Percentiles rank a stretch among this genome's conserved stretches.
Evolutionary conservation across 2,797 vertebrate species (phyloP).

Genomic region (Falco peregrinus): DNA sequence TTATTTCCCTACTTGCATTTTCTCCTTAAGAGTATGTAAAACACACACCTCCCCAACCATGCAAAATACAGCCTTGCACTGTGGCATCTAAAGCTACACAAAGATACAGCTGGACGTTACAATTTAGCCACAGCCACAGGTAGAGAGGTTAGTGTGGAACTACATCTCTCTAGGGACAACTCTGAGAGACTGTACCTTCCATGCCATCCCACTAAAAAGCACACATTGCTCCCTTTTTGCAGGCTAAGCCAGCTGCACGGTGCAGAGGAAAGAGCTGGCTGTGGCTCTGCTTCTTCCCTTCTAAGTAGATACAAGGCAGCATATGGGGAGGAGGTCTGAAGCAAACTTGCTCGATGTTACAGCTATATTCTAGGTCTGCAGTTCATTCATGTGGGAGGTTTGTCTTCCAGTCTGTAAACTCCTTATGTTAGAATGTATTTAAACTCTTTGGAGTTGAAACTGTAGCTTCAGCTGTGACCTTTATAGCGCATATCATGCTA

Average conservation of each 20-base stretch:
- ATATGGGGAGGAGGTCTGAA: not conserved
- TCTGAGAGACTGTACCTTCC: not conserved
- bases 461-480: slow-evolving; percentile 35
- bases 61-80: not conserved
- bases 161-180: not conserved
- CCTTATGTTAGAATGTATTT: not conserved
- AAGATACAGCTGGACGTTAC: not conserved
- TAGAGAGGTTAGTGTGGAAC: not conserved
- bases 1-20: not conserved
- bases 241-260: not conserved
- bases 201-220: not conserved
- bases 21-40: not conserved
- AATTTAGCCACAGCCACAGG: not conserved
- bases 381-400: not conserved
- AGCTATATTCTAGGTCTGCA: not conserved
- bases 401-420: not conserved
- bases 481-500: not conserved
- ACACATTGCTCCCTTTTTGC: not conserved
- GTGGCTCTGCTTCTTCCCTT: not conserved
- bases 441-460: not conserved
- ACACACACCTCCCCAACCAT: not conserved
- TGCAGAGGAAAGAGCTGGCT: not conserved
- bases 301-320: not conserved
- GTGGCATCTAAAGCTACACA: not conserved
- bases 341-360: not conserved